Evolutionary conservation across 2,113 vertebrate species (phyloP).

Genomic region (Pygoscelis adeliae): DNA sequence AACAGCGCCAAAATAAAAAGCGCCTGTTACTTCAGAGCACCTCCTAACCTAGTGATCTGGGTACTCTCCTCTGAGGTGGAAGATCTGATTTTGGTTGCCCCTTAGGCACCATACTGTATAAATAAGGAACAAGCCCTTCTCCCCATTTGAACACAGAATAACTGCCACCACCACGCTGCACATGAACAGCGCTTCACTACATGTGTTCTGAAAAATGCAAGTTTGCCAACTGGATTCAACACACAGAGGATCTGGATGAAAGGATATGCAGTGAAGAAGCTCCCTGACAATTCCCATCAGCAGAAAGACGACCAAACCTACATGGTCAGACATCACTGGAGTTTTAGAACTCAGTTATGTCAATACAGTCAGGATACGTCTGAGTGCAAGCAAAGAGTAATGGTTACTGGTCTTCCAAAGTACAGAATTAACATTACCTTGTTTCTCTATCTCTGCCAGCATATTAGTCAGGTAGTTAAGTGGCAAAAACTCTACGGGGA

Average conservation of each 20-base stretch:
- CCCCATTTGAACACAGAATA: neutral
- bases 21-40: neutral
- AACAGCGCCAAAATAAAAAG: neutral
- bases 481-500: conserved; percentile 87
- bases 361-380: neutral
- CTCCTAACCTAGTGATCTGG: neutral
- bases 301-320: neutral
- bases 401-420: neutral
- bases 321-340: neutral
- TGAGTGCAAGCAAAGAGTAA: neutral
- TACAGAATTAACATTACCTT: conserved; percentile 74
- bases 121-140: neutral
- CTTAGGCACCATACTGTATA: neutral
- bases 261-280: neutral
- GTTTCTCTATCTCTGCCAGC: conserved; percentile 82
- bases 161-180: neutral
- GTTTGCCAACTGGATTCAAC: neutral
- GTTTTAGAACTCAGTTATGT: neutral
- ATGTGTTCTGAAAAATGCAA: neutral
- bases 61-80: neutral
- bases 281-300: neutral
- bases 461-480: conserved; percentile 85
- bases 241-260: neutral
- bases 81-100: neutral
- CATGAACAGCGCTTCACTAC: neutral